Conservation (phyloP, 2,113 vertebrate genomes). For the Propithecus coquereli region DNA sequence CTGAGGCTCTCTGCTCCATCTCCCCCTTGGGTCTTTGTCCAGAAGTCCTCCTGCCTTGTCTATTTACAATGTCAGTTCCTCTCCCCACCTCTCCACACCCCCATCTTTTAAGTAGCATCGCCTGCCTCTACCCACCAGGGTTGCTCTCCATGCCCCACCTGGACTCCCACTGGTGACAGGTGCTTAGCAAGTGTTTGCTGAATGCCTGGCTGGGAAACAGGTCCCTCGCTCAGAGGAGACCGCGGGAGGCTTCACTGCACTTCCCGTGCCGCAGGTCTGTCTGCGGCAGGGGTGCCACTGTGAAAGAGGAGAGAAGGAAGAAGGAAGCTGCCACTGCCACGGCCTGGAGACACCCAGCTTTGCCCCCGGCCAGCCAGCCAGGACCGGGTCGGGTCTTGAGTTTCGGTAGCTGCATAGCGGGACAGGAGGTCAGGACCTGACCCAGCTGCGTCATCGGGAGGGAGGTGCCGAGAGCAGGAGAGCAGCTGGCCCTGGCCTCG, state of each 20-base stretch:
- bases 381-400: accelerated
- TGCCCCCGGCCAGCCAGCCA: accelerated
- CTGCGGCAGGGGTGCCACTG: accelerated
- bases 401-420: accelerated
- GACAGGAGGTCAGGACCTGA: accelerated
- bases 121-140: accelerated
- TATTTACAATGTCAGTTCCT: neutral
- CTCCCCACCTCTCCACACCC: neutral
- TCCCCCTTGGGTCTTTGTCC: neutral
- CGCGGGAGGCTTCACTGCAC: accelerated
- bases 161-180: accelerated
- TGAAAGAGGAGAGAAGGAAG: accelerated
- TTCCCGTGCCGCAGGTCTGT: accelerated
- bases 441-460: accelerated
- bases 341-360: neutral
- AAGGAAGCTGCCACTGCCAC: accelerated
- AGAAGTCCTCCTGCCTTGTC: accelerated
- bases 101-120: accelerated
- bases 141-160: accelerated
- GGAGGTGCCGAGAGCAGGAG: accelerated
- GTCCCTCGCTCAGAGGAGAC: accelerated
- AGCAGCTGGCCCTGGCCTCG: neutral
- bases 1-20: neutral
- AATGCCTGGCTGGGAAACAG: accelerated
- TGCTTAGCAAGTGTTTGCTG: accelerated